Percentiles rank a stretch among this genome's conserved stretches.
These are phyloP conservation scores for Matsumyia berberina DNA, from an alignment of 2,888 invertebrate species.

Conservation along the genomic window DNA sequence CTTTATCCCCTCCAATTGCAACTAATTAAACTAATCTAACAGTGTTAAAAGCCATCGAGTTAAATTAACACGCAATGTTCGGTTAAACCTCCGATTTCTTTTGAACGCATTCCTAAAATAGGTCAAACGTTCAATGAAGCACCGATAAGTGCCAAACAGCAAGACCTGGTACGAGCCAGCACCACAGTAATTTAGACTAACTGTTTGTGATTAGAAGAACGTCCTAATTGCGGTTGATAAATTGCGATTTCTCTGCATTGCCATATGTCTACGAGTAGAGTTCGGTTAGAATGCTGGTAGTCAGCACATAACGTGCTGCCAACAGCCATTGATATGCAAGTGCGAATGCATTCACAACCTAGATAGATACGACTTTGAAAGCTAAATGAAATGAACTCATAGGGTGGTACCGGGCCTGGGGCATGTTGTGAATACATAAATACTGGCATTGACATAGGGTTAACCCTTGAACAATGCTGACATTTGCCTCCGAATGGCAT, in stretches of 20 bases:
- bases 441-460: conserved; percentile 73
- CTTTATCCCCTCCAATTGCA: not conserved
- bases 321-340: conserved; percentile 57
- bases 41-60: not conserved
- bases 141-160: conserved; percentile 3
- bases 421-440: conserved; percentile 47
- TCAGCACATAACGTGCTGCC: conserved; percentile 5
- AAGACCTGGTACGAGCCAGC: conserved; percentile 47
- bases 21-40: no score
- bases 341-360: conserved; percentile 61
- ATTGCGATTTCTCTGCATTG: conserved; percentile 66
- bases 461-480: conserved; percentile 75
- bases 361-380: conserved; percentile 53
- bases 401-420: not conserved
- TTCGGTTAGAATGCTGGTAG: conserved; percentile 43
- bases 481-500: conserved; percentile 66
- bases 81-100: not conserved
- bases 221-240: conserved; percentile 71
- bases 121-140: conserved; percentile 54
- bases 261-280: conserved; percentile 9
- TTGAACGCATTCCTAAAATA: conserved; percentile 8
- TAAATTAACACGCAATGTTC: not conserved
- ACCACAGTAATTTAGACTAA: conserved; percentile 53
- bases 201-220: conserved; percentile 55
- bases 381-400: conserved; percentile 60